Conservation (phyloP, 2,888 invertebrate genomes). For the Ennomos fuscantarius region DNA sequence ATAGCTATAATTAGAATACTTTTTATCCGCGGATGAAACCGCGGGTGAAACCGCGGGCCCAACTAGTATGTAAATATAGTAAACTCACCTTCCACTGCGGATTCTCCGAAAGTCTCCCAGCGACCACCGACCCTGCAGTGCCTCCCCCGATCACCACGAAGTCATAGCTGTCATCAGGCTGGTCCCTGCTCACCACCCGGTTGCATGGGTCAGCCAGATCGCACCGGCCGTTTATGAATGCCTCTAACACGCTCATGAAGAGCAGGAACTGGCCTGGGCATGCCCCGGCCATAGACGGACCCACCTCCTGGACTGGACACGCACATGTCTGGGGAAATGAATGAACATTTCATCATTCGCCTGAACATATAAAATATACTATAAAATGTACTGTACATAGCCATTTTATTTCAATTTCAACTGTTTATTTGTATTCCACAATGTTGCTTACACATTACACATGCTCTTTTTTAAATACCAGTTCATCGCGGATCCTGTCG, state of each 20-base stretch:
- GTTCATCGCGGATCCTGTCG: too few species aligned
- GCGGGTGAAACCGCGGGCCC: too few species aligned
- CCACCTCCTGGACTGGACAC: slow-evolving; percentile 84
- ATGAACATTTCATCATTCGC: background rate
- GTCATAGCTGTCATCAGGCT: slow-evolving; percentile 83
- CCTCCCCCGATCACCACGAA: slow-evolving; percentile 89
- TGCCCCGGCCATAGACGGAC: slow-evolving; percentile 81
- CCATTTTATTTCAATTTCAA: too few species aligned
- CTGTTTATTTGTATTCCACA: too few species aligned
- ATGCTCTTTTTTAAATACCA: too few species aligned
- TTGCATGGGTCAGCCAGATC: slow-evolving; percentile 86
- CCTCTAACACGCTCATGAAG: slow-evolving; percentile 88
- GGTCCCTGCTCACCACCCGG: slow-evolving; percentile 74
- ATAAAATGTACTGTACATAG: too few species aligned
- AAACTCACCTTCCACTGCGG: slow-evolving; percentile 84
- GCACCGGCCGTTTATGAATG: slow-evolving; percentile 85
- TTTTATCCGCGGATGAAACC: too few species aligned
- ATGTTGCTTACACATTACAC: too few species aligned
- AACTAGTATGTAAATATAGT: too few species aligned
- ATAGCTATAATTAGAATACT: too few species aligned
- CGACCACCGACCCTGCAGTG: slow-evolving; percentile 87
- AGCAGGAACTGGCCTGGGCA: slow-evolving; percentile 86
- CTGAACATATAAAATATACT: too few species aligned
- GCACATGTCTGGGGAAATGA: slow-evolving; percentile 71
- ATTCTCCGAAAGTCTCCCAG: slow-evolving; percentile 87